Percentiles rank a stretch among this genome's conserved stretches.
Conservation (phyloP, 2,797 vertebrate genomes). For the Prunella strophiata region DNA sequence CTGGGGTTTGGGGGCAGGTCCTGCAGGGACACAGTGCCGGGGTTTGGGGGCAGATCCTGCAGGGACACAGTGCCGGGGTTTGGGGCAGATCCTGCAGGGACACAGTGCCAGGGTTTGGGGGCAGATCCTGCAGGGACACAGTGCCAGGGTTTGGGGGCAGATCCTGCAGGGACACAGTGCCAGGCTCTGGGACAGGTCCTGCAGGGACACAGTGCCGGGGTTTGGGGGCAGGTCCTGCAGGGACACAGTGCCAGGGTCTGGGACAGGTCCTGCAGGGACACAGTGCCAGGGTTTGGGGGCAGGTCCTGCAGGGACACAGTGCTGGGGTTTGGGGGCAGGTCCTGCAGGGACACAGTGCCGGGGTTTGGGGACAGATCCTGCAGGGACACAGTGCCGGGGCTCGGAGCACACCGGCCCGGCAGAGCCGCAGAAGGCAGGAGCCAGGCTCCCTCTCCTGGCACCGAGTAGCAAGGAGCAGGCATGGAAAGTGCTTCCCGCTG, state of each 20-base stretch:
- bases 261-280: neutral
- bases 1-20: neutral
- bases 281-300: too few species aligned
- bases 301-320: neutral
- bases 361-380: too few species aligned
- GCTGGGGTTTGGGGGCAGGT: fast-evolving
- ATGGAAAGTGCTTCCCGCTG: neutral
- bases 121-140: neutral
- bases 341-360: fast-evolving
- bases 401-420: neutral
- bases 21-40: neutral
- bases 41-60: neutral
- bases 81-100: neutral
- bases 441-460: conserved; percentile 51
- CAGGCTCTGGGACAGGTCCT: neutral
- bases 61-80: too few species aligned
- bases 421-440: neutral
- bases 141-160: fast-evolving
- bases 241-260: neutral
- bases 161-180: neutral
- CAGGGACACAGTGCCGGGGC: neutral
- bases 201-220: too few species aligned
- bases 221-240: neutral
- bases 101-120: fast-evolving
- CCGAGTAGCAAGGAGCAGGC: neutral